These are phyloP conservation scores for Martes martes DNA, from an alignment of 2,113 vertebrate species.

Conservation along the genomic window DNA sequence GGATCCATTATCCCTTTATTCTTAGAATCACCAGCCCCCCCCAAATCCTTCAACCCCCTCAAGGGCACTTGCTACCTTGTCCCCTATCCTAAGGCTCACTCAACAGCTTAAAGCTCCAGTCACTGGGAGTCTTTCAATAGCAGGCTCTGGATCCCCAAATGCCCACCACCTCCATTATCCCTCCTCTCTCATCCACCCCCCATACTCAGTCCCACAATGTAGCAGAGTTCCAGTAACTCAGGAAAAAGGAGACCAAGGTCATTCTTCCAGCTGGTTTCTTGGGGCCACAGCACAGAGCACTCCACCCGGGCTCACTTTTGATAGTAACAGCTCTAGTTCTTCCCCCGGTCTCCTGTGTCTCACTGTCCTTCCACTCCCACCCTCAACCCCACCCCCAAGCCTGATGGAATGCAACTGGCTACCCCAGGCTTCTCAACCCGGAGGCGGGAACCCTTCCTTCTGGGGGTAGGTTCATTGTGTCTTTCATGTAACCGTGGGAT, in stretches of 20 bases:
- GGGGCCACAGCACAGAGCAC: constrained; percentile 55
- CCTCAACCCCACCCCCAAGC: neutral
- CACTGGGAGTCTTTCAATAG: neutral
- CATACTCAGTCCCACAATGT: neutral
- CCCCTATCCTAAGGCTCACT: neutral
- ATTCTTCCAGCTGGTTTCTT: constrained; percentile 29
- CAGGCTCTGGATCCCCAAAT: neutral
- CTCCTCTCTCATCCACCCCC: neutral
- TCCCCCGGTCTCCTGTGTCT: neutral
- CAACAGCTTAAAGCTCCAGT: neutral
- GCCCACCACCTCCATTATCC: neutral
- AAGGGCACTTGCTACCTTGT: neutral
- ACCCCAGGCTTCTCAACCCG: constrained; percentile 43
- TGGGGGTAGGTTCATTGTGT: constrained; percentile 85
- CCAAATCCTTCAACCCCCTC: neutral
- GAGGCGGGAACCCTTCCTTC: constrained; percentile 56
- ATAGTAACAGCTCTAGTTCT: constrained; percentile 41
- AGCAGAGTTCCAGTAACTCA: constrained; percentile 56
- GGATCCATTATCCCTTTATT: neutral
- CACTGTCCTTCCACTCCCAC: neutral
- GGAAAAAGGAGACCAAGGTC: constrained; percentile 52
- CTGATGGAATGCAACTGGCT: constrained; percentile 45
- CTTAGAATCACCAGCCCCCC: constrained; percentile 34
- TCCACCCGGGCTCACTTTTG: constrained; percentile 42
- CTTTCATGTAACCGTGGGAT: constrained; percentile 76